These are phyloP conservation scores for Xestia sexstrigata DNA, from an alignment of 2,888 invertebrate species.

Conservation along the genomic window DNA sequence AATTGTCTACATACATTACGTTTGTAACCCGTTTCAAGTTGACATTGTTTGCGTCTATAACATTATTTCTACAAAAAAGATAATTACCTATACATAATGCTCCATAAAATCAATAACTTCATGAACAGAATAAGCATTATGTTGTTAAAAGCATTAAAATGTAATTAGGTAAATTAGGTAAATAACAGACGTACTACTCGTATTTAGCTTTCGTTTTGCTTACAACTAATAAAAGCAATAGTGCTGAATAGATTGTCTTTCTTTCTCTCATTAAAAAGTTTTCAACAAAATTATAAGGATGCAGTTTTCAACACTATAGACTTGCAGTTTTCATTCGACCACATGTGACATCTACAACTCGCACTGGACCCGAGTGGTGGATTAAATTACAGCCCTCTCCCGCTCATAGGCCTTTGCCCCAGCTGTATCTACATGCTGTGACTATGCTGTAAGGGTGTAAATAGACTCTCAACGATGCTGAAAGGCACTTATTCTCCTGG, in stretches of 20 bases:
- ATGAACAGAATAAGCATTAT: not conserved
- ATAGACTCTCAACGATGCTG: too few species aligned
- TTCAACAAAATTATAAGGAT: not conserved
- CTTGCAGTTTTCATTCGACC: not conserved
- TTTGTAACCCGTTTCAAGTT: not conserved
- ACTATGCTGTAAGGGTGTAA: too few species aligned
- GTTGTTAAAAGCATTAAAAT: not conserved
- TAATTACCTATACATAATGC: not conserved
- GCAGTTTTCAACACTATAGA: not conserved
- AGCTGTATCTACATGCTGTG: too few species aligned
- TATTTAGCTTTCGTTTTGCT: not conserved
- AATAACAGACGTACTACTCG: not conserved
- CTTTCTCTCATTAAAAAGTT: not conserved
- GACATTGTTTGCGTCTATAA: conserved; percentile 5
- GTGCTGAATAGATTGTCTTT: not conserved
- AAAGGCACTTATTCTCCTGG: too few species aligned
- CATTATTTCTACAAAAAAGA: not conserved
- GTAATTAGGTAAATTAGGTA: not conserved
- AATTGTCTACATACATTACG: not conserved
- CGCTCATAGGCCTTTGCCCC: not conserved
- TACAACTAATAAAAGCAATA: not conserved
- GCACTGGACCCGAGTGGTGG: not conserved
- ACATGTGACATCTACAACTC: not conserved
- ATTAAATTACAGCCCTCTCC: not conserved
- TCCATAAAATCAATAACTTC: not conserved